Conservation (phyloP, 2,888 invertebrate species). For the Tridacna gigas region DNA sequence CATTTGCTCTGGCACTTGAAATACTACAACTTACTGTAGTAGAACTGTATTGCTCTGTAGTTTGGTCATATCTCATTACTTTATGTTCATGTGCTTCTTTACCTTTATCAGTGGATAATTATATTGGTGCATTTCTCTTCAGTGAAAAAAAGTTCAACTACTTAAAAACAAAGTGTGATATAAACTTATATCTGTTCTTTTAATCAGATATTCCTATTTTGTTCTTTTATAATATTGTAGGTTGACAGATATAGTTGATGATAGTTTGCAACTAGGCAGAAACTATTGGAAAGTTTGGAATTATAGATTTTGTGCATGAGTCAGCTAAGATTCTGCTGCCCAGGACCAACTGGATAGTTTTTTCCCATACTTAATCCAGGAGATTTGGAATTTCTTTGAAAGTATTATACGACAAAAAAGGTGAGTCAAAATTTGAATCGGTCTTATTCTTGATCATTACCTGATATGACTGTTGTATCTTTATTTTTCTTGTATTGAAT, state of each 20-base stretch:
- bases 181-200: too few species aligned
- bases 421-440: background rate
- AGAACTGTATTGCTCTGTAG: background rate
- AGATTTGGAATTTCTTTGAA: slow-evolving; percentile 11
- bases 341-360: slow-evolving; percentile 21
- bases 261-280: slow-evolving; percentile 10
- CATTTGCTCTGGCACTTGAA: too few species aligned
- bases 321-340: slow-evolving; percentile 26
- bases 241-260: background rate
- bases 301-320: slow-evolving; percentile 29
- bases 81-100: background rate
- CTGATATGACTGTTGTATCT: too few species aligned
- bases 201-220: too few species aligned
- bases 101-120: background rate
- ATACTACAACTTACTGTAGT: background rate
- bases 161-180: too few species aligned
- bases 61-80: background rate
- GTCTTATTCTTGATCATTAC: too few species aligned
- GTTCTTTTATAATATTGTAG: background rate
- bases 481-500: too few species aligned
- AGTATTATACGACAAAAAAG: background rate
- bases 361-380: slow-evolving; percentile 14
- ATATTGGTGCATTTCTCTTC: background rate
- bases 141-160: background rate
- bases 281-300: slow-evolving; percentile 31